Conservation (phyloP, 2,113 vertebrate genomes). For the Gallinago media region DNA sequence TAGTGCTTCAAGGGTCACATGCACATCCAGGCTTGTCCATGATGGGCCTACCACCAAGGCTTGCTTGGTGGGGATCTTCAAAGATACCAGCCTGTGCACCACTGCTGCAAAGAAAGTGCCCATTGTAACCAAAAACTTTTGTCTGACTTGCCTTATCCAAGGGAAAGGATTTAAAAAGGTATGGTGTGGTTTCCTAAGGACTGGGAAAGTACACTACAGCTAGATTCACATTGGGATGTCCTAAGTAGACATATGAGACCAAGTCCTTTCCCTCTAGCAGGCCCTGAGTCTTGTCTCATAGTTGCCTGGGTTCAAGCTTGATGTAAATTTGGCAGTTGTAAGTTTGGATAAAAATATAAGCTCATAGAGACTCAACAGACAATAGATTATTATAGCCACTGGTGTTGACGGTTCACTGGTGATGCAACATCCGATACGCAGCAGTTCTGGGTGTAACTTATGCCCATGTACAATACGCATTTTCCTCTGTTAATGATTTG, state of each 20-base stretch:
- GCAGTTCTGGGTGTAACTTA: neutral
- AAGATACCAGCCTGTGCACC: neutral
- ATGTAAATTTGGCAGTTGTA: neutral
- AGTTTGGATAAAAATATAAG: neutral
- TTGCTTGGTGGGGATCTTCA: neutral
- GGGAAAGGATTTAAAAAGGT: neutral
- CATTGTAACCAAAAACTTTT: neutral
- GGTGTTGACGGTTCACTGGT: neutral
- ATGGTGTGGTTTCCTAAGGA: accelerated
- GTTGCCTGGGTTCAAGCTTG: neutral
- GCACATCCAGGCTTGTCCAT: too few species aligned
- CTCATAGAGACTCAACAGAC: neutral
- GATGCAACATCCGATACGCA: neutral
- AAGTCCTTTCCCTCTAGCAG: neutral
- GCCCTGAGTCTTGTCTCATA: neutral
- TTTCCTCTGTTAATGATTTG: neutral
- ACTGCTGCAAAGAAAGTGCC: accelerated
- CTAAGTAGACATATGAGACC: neutral
- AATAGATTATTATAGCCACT: neutral
- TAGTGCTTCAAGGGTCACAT: neutral
- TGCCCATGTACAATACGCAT: neutral
- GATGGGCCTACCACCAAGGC: neutral
- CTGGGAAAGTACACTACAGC: neutral
- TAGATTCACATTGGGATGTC: neutral
- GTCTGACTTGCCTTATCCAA: neutral